Conservation (phyloP, 1,140 invertebrate genomes). For the Drosophila lini region DNA sequence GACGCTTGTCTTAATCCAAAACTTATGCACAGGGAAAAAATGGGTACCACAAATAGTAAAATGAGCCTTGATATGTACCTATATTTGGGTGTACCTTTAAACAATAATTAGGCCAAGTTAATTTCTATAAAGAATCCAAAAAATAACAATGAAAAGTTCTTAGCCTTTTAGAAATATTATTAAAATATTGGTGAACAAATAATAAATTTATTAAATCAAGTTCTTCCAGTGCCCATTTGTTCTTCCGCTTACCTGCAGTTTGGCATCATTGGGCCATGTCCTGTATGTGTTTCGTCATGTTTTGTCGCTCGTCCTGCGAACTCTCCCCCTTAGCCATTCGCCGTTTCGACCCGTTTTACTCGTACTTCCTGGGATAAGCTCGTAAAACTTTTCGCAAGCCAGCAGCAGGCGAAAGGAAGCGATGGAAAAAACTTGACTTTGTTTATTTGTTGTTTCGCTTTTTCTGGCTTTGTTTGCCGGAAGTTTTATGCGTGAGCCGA, state of each 20-base stretch:
- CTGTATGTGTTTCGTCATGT: constrained; percentile 70
- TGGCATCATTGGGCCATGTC: constrained; percentile 51
- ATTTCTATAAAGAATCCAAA: too few relatives aligned
- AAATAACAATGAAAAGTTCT: too few relatives aligned
- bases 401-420: constrained; percentile 19
- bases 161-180: too few relatives aligned
- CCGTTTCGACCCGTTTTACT: constrained; percentile 26
- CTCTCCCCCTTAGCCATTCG: background rate
- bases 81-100: too few relatives aligned
- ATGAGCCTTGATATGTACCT: too few relatives aligned
- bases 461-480: constrained; percentile 41
- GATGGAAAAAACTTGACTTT: constrained; percentile 53
- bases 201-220: too few relatives aligned
- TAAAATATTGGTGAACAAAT: too few relatives aligned
- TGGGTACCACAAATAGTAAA: too few relatives aligned
- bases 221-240: constrained; percentile 12
- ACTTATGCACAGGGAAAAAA: constrained; percentile 1
- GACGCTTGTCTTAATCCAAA: constrained; percentile 43
- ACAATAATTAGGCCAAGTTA: too few relatives aligned
- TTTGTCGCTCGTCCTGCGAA: constrained; percentile 20
- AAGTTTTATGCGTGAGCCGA: constrained; percentile 69
- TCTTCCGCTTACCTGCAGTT: constrained; percentile 49
- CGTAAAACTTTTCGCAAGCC: constrained; percentile 74
- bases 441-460: constrained; percentile 56
- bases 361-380: constrained; percentile 61